Evolutionary conservation across 2,888 invertebrate species (phyloP).

Genomic region (Prosopocoilus inquinatus): DNA sequence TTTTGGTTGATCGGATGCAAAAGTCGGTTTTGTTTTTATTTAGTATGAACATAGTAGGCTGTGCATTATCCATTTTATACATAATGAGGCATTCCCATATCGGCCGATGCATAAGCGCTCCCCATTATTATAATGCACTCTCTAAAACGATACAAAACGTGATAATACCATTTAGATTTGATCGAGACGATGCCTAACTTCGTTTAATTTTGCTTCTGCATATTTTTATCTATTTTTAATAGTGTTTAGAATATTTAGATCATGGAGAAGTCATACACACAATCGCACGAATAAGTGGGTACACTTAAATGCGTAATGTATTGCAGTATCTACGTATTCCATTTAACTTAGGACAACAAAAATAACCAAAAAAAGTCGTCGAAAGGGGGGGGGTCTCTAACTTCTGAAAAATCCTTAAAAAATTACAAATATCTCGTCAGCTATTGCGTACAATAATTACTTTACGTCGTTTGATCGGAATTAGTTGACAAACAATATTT

Average conservation of each 20-base stretch:
- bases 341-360: too few species aligned
- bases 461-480: too few species aligned
- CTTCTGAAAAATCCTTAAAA: too few species aligned
- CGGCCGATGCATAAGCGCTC: conserved; percentile 44
- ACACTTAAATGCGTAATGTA: too few species aligned
- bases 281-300: too few species aligned
- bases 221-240: conserved; percentile 22
- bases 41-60: conserved; percentile 29
- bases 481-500: too few species aligned
- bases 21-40: conserved; percentile 32
- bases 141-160: conserved; percentile 41
- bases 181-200: conserved; percentile 29
- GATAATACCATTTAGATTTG: conserved; percentile 46
- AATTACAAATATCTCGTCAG: too few species aligned
- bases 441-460: too few species aligned
- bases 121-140: conserved; percentile 45
- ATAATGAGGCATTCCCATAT: conserved; percentile 46
- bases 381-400: too few species aligned
- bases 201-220: conserved; percentile 30
- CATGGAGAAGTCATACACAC: neutral
- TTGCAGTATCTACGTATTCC: too few species aligned
- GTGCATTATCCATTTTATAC: conserved; percentile 47
- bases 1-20: conserved; percentile 49
- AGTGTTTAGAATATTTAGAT: conserved; percentile 1
- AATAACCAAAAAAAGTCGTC: too few species aligned